Conservation (phyloP, 2,113 vertebrate species). For the Raja brachyura region DNA sequence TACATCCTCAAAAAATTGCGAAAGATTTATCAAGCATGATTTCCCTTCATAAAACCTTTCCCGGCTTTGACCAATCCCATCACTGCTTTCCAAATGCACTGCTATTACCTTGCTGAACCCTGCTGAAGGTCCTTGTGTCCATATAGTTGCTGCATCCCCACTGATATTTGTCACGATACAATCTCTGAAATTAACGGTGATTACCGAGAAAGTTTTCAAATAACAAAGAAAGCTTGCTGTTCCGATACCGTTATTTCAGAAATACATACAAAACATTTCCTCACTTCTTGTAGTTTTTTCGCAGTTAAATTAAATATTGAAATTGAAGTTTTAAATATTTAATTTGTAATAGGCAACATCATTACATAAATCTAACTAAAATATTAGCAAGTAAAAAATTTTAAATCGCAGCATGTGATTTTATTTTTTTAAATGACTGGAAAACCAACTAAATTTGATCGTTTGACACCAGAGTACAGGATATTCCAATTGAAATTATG, state of each 20-base stretch:
- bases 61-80: too few species aligned
- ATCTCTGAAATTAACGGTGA: neutral
- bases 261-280: neutral
- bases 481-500: neutral
- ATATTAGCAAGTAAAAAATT: neutral
- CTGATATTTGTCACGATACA: neutral
- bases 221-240: neutral
- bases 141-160: neutral
- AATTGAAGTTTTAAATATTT: neutral
- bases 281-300: neutral
- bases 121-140: neutral
- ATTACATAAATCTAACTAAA: constrained; percentile 12
- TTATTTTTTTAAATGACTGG: neutral
- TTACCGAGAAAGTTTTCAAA: neutral
- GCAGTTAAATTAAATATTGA: neutral
- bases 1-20: too few species aligned
- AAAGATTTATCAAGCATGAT: too few species aligned
- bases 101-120: too few species aligned
- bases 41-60: too few species aligned
- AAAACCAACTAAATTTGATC: neutral
- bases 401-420: neutral
- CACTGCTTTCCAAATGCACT: too few species aligned
- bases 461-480: neutral
- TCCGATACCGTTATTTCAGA: neutral
- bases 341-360: neutral